These are phyloP conservation scores for Phylloscopus trochilus DNA, from an alignment of 2,113 vertebrate species.

Conservation along the genomic window DNA sequence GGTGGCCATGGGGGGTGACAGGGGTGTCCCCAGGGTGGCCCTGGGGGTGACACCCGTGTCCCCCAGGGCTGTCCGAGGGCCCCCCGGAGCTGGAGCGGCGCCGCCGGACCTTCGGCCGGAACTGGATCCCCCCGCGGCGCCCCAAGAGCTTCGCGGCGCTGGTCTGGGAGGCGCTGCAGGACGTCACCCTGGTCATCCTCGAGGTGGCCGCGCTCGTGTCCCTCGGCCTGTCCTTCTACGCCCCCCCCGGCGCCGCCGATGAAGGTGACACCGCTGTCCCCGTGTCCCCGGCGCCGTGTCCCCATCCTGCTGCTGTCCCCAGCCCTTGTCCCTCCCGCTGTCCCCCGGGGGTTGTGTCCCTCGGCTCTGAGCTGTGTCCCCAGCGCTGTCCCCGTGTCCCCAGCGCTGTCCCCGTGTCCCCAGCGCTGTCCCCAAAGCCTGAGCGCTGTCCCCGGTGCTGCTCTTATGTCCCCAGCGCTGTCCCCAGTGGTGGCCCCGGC, in stretches of 20 bases:
- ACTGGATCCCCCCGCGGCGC: not conserved
- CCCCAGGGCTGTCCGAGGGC: not conserved
- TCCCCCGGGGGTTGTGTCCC: too few relatives aligned
- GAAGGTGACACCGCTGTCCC: not conserved
- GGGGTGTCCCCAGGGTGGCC: not conserved
- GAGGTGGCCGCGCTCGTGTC: not conserved
- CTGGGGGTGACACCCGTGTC: not conserved
- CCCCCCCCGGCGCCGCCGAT: not conserved
- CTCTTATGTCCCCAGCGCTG: too few relatives aligned
- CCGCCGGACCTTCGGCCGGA: not conserved
- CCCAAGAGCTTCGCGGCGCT: not conserved
- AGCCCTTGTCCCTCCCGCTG: too few relatives aligned
- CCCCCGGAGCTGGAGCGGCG: not conserved
- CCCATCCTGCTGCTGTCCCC: too few relatives aligned
- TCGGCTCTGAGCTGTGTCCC: too few relatives aligned
- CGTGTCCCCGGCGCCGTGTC: too few relatives aligned
- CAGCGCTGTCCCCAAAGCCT: too few relatives aligned
- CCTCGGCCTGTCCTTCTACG: not conserved
- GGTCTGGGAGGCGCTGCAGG: not conserved
- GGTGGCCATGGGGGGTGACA: too few relatives aligned
- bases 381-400: not conserved
- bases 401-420: too few relatives aligned
- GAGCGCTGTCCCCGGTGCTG: too few relatives aligned
- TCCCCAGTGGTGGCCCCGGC: too few relatives aligned
- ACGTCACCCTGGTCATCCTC: not conserved